phyloP scores from a whole-genome alignment of 1,140 invertebrate species.

The Macrosteles quadrilineatus region DNA sequence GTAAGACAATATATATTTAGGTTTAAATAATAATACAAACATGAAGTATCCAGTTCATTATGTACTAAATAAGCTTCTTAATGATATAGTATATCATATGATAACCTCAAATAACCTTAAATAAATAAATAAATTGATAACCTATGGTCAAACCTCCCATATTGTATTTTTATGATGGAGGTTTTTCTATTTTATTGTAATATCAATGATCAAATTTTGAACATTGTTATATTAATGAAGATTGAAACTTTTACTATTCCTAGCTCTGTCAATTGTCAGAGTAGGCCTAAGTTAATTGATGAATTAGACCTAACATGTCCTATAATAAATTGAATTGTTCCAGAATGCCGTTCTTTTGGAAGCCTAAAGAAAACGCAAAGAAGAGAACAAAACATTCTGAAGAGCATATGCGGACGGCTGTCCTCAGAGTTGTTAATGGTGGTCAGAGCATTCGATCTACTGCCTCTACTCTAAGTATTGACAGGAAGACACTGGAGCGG shows the following conservation, averaged over 20 bases:
- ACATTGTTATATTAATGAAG: background rate
- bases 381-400: no score
- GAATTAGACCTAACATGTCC: background rate
- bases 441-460: slow-evolving; percentile 2
- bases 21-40: background rate
- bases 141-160: slow-evolving; percentile 4
- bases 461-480: background rate
- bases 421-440: background rate
- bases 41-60: background rate
- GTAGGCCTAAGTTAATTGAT: background rate
- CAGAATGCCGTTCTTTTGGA: no score
- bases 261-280: background rate
- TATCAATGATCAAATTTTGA: background rate
- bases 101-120: background rate
- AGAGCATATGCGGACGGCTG: background rate
- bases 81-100: background rate
- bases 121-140: background rate
- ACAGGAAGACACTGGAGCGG: background rate
- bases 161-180: background rate
- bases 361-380: background rate
- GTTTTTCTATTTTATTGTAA: background rate
- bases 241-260: background rate
- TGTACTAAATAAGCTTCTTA: background rate
- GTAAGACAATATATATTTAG: background rate
- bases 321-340: no score